phyloP scores from a whole-genome alignment of 2,888 invertebrate species.

The Leucania comma region DNA sequence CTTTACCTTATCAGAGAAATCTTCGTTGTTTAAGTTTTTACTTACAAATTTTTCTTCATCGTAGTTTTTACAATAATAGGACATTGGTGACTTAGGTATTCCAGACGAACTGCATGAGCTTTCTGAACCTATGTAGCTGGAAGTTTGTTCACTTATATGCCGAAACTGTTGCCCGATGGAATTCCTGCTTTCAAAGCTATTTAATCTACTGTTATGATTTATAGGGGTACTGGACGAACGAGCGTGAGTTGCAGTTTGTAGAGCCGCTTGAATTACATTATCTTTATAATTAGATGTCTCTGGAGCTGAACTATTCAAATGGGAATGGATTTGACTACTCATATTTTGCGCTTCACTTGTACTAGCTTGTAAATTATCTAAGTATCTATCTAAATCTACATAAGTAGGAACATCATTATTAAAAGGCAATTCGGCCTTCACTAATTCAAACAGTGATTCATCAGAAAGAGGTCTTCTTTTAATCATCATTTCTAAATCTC shows the following conservation, averaged over 20 bases:
- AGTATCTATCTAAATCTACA: constrained; percentile 93
- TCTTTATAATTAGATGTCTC: constrained; percentile 73
- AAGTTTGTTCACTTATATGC: constrained; percentile 75
- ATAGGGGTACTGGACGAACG: constrained; percentile 85
- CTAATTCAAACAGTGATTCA: constrained; percentile 93
- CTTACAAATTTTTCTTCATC: constrained; percentile 81
- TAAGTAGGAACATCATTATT: constrained; percentile 87
- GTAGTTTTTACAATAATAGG: constrained; percentile 87
- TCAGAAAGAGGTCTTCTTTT: constrained; percentile 94
- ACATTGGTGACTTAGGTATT: constrained; percentile 83
- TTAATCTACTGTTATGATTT: constrained; percentile 69
- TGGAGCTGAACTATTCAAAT: constrained; percentile 68
- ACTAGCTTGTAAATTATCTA: constrained; percentile 92
- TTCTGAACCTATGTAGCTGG: constrained; percentile 81
- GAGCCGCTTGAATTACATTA: constrained; percentile 70
- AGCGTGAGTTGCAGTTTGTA: constrained; percentile 69
- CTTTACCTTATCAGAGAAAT: constrained; percentile 84
- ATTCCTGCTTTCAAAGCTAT: constrained; percentile 66
- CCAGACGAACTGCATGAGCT: constrained; percentile 83
- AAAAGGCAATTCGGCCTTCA: constrained; percentile 90
- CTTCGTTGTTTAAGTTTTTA: constrained; percentile 86
- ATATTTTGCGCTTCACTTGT: constrained; percentile 68
- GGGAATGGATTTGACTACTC: constrained; percentile 63
- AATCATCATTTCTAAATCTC: constrained; percentile 91
- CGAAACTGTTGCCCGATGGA: constrained; percentile 69